Percentiles rank a stretch among this genome's conserved stretches.
Conservation (phyloP, 2,113 vertebrate species). For the Boulengerochromis microlepis region DNA sequence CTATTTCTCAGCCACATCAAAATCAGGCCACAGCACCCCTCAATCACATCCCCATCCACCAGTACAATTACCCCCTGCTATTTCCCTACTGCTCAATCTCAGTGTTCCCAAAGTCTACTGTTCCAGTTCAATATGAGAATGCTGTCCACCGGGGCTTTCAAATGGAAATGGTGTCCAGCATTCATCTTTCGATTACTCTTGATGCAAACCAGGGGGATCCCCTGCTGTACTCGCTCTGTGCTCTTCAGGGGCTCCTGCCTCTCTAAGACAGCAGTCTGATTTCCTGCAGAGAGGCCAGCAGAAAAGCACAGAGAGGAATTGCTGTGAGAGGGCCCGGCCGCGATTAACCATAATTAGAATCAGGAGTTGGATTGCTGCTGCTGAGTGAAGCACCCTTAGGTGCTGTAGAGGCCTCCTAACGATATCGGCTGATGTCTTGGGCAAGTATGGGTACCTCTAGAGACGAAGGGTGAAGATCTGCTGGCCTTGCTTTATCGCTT, state of each 20-base stretch:
- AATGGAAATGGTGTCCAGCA: conserved; percentile 51
- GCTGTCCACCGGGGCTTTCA: conserved; percentile 42
- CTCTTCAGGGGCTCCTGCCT: conserved; percentile 32
- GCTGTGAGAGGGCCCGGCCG: conserved; percentile 9
- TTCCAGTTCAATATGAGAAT: conserved; percentile 26
- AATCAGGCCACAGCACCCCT: neutral
- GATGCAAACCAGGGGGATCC: conserved; percentile 53
- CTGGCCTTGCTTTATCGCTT: conserved; percentile 25
- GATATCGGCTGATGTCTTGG: conserved; percentile 27
- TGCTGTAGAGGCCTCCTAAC: conserved; percentile 19
- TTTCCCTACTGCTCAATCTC: neutral
- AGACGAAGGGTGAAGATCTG: conserved; percentile 18
- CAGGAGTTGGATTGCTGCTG: conserved; percentile 28
- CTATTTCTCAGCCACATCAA: neutral
- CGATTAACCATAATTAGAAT: conserved; percentile 64
- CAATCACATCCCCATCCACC: neutral
- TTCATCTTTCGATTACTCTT: conserved; percentile 22
- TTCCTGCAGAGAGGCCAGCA: conserved; percentile 25
- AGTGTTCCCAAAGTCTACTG: neutral
- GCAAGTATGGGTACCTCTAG: conserved; percentile 14
- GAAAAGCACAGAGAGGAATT: conserved; percentile 8
- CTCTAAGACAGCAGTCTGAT: conserved; percentile 36
- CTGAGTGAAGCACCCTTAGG: conserved; percentile 12
- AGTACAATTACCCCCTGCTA: neutral
- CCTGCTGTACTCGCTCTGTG: neutral